phyloP scores from a whole-genome alignment of 2,888 invertebrate species.

The Cantharis rufa region DNA sequence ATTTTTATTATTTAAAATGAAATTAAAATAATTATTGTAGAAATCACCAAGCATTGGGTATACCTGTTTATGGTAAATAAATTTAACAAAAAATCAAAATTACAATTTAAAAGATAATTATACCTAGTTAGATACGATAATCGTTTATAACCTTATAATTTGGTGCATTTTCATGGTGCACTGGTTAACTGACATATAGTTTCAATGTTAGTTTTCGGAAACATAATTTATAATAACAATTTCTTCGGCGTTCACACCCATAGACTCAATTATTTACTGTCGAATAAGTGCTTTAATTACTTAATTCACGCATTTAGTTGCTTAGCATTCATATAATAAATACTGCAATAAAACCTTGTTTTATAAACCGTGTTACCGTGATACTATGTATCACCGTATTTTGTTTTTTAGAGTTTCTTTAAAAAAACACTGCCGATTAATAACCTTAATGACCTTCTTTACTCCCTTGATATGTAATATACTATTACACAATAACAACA shows the following conservation, averaged over 20 bases:
- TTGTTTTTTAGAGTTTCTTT: no score
- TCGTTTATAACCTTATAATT: not conserved
- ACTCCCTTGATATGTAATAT: no score
- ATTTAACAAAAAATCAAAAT: no score
- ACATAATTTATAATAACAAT: not conserved
- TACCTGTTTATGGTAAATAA: not conserved
- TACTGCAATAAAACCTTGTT: no score
- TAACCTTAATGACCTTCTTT: no score
- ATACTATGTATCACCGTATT: no score
- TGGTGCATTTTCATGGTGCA: not conserved
- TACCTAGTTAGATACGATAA: no score
- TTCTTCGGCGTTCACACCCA: not conserved
- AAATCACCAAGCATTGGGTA: not conserved
- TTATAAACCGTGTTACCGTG: no score
- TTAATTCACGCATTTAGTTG: not conserved
- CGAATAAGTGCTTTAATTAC: not conserved
- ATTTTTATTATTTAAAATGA: not conserved
- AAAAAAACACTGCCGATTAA: no score
- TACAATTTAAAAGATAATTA: no score
- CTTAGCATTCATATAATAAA: no score
- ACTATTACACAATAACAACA: no score
- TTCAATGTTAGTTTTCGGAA: not conserved
- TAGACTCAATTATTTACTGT: not conserved
- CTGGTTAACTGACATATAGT: not conserved
- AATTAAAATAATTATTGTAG: not conserved